Percentiles rank a stretch among this genome's conserved stretches.
phyloP scores from a whole-genome alignment of 2,888 invertebrate genomes.

The Diaprepes abbreviatus region DNA sequence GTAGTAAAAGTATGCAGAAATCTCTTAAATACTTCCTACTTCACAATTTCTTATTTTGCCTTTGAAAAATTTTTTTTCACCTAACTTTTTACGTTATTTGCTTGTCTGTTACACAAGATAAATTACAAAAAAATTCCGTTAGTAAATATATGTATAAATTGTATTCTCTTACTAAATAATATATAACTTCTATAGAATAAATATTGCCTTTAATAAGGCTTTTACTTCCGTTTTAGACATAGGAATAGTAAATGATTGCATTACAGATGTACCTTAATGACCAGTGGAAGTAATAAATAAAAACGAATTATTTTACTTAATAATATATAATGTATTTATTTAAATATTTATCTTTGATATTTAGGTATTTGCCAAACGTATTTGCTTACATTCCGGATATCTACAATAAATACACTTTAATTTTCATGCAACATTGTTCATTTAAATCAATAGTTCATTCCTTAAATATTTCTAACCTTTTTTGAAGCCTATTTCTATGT shows the following conservation, averaged over 20 bases:
- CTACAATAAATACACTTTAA: too few relatives aligned
- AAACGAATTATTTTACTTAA: background rate
- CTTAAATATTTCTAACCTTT: too few relatives aligned
- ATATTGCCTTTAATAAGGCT: conserved; percentile 28
- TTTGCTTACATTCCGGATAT: background rate
- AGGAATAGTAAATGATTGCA: conserved; percentile 8
- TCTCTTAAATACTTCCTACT: too few relatives aligned
- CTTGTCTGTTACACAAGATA: too few relatives aligned
- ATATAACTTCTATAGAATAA: background rate
- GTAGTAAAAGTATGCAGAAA: too few relatives aligned
- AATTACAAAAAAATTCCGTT: background rate
- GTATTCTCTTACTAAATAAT: background rate
- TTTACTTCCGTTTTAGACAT: conserved; percentile 23
- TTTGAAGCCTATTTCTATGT: too few relatives aligned
- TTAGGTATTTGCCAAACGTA: background rate
- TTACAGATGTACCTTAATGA: background rate
- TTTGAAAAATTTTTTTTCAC: too few relatives aligned
- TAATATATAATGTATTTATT: background rate
- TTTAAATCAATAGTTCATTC: too few relatives aligned
- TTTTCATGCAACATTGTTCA: too few relatives aligned
- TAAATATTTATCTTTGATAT: background rate
- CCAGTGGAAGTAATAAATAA: background rate
- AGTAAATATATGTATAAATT: background rate
- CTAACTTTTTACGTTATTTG: too few relatives aligned
- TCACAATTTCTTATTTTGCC: too few relatives aligned